Evolutionary conservation across 2,113 vertebrate genomes (phyloP).

Genomic region (Xiphophorus hellerii): DNA sequence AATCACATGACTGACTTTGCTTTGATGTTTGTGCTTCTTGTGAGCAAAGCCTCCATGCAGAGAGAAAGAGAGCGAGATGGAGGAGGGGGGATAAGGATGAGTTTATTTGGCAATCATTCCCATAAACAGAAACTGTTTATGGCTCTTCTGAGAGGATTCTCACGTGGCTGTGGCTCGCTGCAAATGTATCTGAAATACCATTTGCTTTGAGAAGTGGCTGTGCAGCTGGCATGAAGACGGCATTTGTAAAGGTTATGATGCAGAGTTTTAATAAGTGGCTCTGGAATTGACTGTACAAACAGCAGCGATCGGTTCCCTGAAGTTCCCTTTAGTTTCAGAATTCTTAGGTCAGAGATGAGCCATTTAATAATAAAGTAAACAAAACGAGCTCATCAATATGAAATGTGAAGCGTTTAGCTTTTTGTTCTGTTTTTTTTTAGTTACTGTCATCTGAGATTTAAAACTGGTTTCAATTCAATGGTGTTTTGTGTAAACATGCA

Average conservation of each 20-base stretch:
- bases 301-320: neutral
- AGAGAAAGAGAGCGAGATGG: constrained; percentile 2
- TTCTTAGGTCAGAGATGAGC: neutral
- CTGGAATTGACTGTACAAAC: neutral
- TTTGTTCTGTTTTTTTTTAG: too few relatives aligned
- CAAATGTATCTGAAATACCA: constrained; percentile 30
- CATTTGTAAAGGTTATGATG: neutral
- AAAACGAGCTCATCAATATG: too few relatives aligned
- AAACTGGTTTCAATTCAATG: too few relatives aligned
- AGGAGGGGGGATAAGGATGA: constrained; percentile 31
- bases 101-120: constrained; percentile 51
- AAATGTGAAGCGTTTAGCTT: too few relatives aligned
- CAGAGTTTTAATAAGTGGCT: neutral
- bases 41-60: constrained; percentile 12
- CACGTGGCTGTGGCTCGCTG: constrained; percentile 15
- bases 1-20: constrained; percentile 33
- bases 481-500: too few relatives aligned
- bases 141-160: constrained; percentile 37
- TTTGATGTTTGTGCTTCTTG: constrained; percentile 50
- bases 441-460: too few relatives aligned
- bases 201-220: constrained; percentile 23
- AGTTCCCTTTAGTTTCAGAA: neutral
- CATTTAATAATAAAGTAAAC: neutral
- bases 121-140: constrained; percentile 30
- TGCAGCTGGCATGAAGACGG: constrained; percentile 13